Conservation (phyloP, 2,113 vertebrate species). For the Dryoscopus gambensis region DNA sequence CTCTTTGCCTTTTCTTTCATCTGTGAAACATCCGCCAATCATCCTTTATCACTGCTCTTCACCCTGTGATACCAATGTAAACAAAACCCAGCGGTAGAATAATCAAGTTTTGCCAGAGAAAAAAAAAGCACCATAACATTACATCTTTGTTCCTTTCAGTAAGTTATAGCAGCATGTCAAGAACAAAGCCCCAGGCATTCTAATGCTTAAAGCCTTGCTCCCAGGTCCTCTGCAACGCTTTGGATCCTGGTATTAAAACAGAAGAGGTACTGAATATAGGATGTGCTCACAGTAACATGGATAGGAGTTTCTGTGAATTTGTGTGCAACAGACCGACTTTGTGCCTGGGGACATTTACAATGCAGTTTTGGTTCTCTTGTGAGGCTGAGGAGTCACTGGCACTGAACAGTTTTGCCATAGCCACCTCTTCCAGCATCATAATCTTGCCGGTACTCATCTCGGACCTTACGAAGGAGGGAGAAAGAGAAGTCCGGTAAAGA, state of each 20-base stretch:
- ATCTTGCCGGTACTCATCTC: slow-evolving; percentile 81
- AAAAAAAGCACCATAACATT: neutral
- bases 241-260: neutral
- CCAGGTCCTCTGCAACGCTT: neutral
- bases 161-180: slow-evolving; percentile 6
- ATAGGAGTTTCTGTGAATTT: neutral
- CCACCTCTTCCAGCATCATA: slow-evolving; percentile 85
- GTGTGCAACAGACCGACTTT: neutral
- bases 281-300: neutral
- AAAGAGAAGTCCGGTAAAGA: neutral
- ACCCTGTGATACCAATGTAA: neutral
- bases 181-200: neutral
- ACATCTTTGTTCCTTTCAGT: neutral
- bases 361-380: neutral
- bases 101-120: slow-evolving; percentile 33
- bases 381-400: slow-evolving; percentile 19
- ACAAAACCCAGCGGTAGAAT: neutral
- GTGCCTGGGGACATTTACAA: neutral
- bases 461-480: slow-evolving; percentile 56
- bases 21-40: neutral
- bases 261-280: neutral
- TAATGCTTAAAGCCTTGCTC: neutral
- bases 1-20: neutral
- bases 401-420: slow-evolving; percentile 80
- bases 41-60: neutral